A percentile compares a stretch with the other conserved stretches of the same genome.
These are phyloP conservation scores for Cisticola juncidis DNA, from an alignment of 2,113 vertebrate species.

Conservation along the genomic window DNA sequence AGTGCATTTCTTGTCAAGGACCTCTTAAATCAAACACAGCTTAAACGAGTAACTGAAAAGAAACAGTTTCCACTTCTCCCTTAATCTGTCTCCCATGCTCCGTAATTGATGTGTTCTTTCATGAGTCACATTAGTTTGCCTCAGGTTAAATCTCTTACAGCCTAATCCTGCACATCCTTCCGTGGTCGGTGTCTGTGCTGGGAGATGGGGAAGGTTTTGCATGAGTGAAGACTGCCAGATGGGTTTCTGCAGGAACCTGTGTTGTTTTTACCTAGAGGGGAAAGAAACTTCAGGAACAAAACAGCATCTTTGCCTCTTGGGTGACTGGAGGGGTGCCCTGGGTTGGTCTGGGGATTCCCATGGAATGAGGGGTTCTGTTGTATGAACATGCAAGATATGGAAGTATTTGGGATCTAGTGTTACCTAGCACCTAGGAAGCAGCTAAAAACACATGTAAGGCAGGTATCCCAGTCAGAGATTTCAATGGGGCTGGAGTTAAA, in stretches of 20 bases:
- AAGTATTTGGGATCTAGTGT: background rate
- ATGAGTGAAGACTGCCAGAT: background rate
- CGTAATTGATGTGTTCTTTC: conserved; percentile 54
- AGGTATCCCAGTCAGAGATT: background rate
- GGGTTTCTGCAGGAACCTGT: conserved; percentile 5
- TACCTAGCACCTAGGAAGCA: background rate
- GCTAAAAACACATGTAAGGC: background rate
- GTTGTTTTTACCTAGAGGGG: background rate
- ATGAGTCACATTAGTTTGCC: conserved; percentile 24
- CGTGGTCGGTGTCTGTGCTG: background rate
- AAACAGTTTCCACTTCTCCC: conserved; percentile 42
- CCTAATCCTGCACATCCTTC: conserved; percentile 51
- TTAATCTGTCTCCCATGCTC: conserved; percentile 34
- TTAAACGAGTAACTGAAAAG: conserved; percentile 41
- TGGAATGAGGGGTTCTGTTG: background rate
- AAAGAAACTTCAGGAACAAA: background rate
- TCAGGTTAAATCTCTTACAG: conserved; percentile 25
- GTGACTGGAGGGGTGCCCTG: background rate
- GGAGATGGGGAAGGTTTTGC: background rate
- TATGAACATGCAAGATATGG: background rate
- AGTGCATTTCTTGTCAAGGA: conserved; percentile 40
- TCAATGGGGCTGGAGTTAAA: background rate
- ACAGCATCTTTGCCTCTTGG: background rate
- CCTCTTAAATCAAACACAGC: conserved; percentile 49
- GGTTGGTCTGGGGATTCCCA: background rate